A percentile compares a stretch with the other conserved stretches of the same genome.
These are phyloP conservation scores for Anthophora plumipes DNA, from an alignment of 2,888 invertebrate species.

Conservation along the genomic window DNA sequence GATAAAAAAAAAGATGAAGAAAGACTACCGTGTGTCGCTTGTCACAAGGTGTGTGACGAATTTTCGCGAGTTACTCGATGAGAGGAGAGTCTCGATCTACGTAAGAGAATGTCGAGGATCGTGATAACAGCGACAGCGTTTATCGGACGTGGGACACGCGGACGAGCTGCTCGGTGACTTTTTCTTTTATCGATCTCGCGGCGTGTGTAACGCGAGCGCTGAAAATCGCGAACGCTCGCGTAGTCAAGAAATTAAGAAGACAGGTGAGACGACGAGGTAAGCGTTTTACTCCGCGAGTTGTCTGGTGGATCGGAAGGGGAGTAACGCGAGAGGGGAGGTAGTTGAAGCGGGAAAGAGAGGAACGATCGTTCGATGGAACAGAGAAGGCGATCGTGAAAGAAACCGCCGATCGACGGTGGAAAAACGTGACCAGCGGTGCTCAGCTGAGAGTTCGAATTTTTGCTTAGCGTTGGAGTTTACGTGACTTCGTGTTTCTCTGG, in stretches of 20 bases:
- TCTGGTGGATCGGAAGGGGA: no score
- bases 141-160: slow-evolving; percentile 15
- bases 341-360: slow-evolving; percentile 14
- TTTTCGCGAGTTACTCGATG: neutral
- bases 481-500: neutral
- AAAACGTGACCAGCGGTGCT: slow-evolving; percentile 57
- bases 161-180: slow-evolving; percentile 7
- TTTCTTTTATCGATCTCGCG: slow-evolving; percentile 31
- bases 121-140: slow-evolving; percentile 16
- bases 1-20: neutral
- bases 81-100: neutral
- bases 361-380: slow-evolving; percentile 35
- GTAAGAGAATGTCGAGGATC: neutral
- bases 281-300: slow-evolving; percentile 41
- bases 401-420: slow-evolving; percentile 34
- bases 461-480: neutral
- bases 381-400: slow-evolving; percentile 32
- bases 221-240: slow-evolving; percentile 67
- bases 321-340: no score
- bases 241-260: slow-evolving; percentile 73
- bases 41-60: neutral
- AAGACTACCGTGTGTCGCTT: neutral
- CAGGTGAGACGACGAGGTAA: slow-evolving; percentile 70
- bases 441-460: slow-evolving; percentile 9
- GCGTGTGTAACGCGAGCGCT: slow-evolving; percentile 55